Evolutionary conservation across 1,140 invertebrate genomes (phyloP).

Genomic region (Cydia strobilella): DNA sequence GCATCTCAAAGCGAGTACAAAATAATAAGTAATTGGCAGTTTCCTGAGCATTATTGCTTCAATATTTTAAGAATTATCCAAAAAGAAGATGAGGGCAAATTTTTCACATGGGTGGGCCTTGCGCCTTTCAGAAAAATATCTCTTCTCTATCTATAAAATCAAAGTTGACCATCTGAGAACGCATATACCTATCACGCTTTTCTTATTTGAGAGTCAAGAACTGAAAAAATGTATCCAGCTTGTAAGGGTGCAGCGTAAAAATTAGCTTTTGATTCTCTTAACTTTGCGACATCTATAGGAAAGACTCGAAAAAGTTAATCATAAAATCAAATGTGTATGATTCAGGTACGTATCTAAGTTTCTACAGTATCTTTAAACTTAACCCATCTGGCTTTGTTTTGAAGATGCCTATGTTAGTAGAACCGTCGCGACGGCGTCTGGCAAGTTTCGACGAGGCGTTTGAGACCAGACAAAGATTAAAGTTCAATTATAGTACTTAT

Average conservation of each 20-base stretch:
- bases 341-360: background rate
- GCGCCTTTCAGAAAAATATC: background rate
- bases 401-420: constrained; percentile 11
- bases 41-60: background rate
- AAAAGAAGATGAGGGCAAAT: background rate
- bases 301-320: too few relatives aligned
- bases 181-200: too few relatives aligned
- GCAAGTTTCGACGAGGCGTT: constrained; percentile 15
- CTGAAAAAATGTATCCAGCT: too few relatives aligned
- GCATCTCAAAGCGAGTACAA: background rate
- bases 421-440: constrained; percentile 13
- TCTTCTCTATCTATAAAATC: too few relatives aligned
- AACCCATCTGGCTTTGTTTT: constrained; percentile 8
- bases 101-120: background rate
- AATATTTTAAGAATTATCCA: background rate
- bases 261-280: too few relatives aligned
- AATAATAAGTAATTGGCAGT: background rate
- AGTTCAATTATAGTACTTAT: constrained; percentile 3
- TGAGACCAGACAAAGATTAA: constrained; percentile 25
- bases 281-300: too few relatives aligned
- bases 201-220: too few relatives aligned
- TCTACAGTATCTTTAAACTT: background rate
- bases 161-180: too few relatives aligned
- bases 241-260: too few relatives aligned
- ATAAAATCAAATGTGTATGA: too few relatives aligned